Evolutionary conservation across 2,888 invertebrate species (phyloP), one percentile per base, ranked within the genome.

Genomic region (Metalampra italica): DNA sequence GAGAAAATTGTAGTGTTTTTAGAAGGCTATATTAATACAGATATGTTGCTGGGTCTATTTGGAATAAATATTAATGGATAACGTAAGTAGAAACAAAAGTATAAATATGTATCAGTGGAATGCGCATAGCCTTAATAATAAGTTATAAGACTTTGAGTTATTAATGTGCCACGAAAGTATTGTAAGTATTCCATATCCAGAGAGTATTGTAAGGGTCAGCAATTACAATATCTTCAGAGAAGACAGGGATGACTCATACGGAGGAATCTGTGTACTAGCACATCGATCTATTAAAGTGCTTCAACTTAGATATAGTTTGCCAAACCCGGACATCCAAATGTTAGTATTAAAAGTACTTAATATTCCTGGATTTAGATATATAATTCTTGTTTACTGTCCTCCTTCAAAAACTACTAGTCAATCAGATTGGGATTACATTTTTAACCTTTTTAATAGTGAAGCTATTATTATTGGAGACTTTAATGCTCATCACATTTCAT

Each of bases 321-420:
- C 0, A n/a, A 57, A 57, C 43, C 8, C 29, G 29, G 45, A 36
- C 41, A 57, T 59, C 13, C 45, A 56, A 40, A 5, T 52, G 0
- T 1, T 59, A 3, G 9, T 36, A 40, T 29, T 56, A 9, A 49
- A 50, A 38, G 9, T 55, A 9, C 42, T 34, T 9, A 55, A 54
- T 42, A 52, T 49, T 34, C 29, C 14, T 0, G 7, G 22, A 11
- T 11, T 59, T n/a, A 29, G 55, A 9, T 47, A 60, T 38, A 30
- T 60, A 11, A 41, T 57, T 3, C 36, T 46, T 36, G 13, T 60
- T 11, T 60, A 57, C 13, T 60, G 56, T 14, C 52, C 56, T 8
- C 49, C 57, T 9, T 38, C 50, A 0, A 44, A 47, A 9, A 41
- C 34, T 9, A 54, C 51, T 3, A 7, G 12, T 7, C 39, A 30